Percentiles rank a stretch among this genome's conserved stretches.
phyloP scores from a whole-genome alignment of 2,888 invertebrate species.

The Polietes domitor region DNA sequence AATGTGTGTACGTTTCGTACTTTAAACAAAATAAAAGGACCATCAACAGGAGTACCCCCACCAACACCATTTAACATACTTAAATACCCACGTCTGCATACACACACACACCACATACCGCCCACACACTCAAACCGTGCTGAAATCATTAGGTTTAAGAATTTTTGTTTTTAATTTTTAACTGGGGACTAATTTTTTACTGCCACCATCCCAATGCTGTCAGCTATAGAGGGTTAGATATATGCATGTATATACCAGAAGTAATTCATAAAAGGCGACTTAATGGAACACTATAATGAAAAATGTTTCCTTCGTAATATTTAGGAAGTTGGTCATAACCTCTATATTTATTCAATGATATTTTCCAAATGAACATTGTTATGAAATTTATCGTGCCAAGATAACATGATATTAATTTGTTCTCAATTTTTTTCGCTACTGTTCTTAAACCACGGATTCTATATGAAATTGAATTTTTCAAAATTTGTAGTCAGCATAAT shows the following conservation, averaged over 20 bases:
- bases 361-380: too few relatives aligned
- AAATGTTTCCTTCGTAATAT: too few relatives aligned
- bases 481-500: too few relatives aligned
- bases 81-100: neutral
- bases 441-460: too few relatives aligned
- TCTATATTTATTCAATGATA: too few relatives aligned
- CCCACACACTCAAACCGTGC: constrained; percentile 79
- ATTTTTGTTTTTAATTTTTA: constrained; percentile 46
- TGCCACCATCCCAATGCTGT: constrained; percentile 47
- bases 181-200: constrained; percentile 30
- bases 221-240: neutral
- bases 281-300: neutral
- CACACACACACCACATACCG: constrained; percentile 63
- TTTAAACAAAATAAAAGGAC: constrained; percentile 46
- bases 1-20: neutral
- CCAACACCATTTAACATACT: neutral
- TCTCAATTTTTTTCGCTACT: too few relatives aligned
- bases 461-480: too few relatives aligned
- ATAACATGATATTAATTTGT: too few relatives aligned
- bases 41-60: neutral
- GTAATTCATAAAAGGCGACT: neutral
- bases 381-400: too few relatives aligned
- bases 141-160: constrained; percentile 75
- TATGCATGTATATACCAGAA: too few relatives aligned
- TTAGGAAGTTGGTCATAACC: too few relatives aligned